Evolutionary conservation across 2,797 vertebrate species (phyloP).

Genomic region (Crypturellus tataupa): DNA sequence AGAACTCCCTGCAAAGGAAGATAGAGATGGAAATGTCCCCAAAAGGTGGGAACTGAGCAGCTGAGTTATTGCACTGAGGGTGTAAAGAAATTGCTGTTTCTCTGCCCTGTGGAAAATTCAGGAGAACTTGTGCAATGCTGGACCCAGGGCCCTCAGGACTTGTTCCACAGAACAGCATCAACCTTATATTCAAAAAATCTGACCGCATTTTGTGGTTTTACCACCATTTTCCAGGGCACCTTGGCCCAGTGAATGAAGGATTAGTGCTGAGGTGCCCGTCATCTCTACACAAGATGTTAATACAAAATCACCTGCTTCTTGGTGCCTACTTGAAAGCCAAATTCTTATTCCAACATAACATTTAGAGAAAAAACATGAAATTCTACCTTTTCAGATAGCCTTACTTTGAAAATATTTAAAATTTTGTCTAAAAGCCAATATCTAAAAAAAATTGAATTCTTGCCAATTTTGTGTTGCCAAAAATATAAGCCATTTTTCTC

Average conservation of each 20-base stretch:
- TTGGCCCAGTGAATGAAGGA: not conserved
- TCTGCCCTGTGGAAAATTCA: not conserved
- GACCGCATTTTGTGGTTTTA: rapidly evolving
- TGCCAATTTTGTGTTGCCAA: conserved; percentile 29
- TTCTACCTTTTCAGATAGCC: not conserved
- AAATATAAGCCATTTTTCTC: conserved; percentile 54
- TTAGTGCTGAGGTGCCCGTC: not conserved
- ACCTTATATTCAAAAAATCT: not conserved
- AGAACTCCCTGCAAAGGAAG: not conserved
- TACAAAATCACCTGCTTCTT: not conserved
- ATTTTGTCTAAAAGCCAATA: conserved; percentile 42
- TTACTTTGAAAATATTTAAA: conserved; percentile 18
- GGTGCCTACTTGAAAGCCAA: not conserved
- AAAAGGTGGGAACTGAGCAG: not conserved
- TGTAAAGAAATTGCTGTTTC: not conserved
- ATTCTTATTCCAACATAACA: not conserved
- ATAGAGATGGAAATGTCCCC: not conserved
- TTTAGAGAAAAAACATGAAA: conserved; percentile 13
- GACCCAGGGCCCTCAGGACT: no score
- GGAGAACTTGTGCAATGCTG: rapidly evolving
- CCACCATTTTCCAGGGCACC: not conserved
- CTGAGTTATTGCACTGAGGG: not conserved
- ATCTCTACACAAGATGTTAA: not conserved
- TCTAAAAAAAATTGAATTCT: not conserved
- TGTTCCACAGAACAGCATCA: not conserved